These are phyloP conservation scores for Odontocerum albicorne DNA, from an alignment of 2,888 invertebrate genomes.

Conservation along the genomic window DNA sequence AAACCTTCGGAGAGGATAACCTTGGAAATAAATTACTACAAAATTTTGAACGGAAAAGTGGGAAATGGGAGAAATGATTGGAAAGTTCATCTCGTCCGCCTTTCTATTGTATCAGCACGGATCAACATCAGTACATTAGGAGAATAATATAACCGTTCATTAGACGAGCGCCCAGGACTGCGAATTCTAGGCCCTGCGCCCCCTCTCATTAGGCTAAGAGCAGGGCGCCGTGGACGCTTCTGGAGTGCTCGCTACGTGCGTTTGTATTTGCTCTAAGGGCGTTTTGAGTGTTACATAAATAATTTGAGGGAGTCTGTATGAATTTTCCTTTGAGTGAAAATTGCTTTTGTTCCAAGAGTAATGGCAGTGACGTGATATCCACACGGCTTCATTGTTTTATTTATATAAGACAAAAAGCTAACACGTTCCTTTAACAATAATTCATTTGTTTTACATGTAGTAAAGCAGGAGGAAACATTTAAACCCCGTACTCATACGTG, in stretches of 20 bases:
- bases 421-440: conserved; percentile 10
- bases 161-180: conserved; percentile 4
- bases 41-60: too few relatives aligned
- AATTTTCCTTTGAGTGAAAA: conserved; percentile 36
- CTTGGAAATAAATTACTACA: too few relatives aligned
- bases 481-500: conserved; percentile 1
- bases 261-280: conserved; percentile 16
- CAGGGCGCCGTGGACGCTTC: neutral
- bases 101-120: conserved; percentile 6
- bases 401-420: conserved; percentile 10
- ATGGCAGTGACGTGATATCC: conserved; percentile 31
- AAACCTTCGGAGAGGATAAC: too few relatives aligned
- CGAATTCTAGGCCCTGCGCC: too few relatives aligned
- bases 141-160: conserved; percentile 18
- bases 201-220: conserved; percentile 20
- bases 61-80: too few relatives aligned
- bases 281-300: conserved; percentile 27
- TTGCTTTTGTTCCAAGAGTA: conserved; percentile 30
- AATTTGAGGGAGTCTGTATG: conserved; percentile 30
- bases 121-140: conserved; percentile 8
- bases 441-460: conserved; percentile 10
- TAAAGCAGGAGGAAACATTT: neutral
- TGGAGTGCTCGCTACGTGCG: conserved; percentile 6
- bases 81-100: conserved; percentile 5
- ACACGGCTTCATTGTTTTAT: conserved; percentile 23